Conservation (phyloP, 1,140 invertebrate genomes). For the Myzus persicae region DNA sequence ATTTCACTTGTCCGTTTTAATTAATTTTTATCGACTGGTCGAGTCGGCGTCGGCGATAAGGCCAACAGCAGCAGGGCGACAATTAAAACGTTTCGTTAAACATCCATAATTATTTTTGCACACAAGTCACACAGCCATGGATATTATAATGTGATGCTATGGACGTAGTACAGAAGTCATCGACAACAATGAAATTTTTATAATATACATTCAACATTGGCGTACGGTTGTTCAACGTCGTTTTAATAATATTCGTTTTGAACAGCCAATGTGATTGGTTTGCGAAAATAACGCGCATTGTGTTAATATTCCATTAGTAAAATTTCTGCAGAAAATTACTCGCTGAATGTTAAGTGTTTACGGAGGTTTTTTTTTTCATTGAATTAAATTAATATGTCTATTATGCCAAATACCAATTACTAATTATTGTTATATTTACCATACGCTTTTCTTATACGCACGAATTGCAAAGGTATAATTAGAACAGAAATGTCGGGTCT, state of each 20-base stretch:
- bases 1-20: neutral
- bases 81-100: constrained; percentile 5
- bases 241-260: neutral
- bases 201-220: neutral
- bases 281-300: neutral
- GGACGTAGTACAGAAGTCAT: neutral
- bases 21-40: neutral
- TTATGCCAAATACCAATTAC: neutral
- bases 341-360: neutral
- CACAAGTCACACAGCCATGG: neutral
- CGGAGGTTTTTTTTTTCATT: neutral
- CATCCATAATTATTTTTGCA: neutral
- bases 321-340: neutral
- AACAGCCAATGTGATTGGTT: neutral
- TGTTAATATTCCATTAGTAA: neutral
- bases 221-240: neutral
- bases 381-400: neutral
- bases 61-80: neutral
- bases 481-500: neutral
- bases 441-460: neutral
- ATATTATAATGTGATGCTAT: neutral
- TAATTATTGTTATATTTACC: neutral
- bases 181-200: neutral
- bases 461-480: neutral
- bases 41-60: neutral